These are phyloP conservation scores for Toxotes chatareus DNA, from an alignment of 2,113 vertebrate genomes.

Conservation along the genomic window DNA sequence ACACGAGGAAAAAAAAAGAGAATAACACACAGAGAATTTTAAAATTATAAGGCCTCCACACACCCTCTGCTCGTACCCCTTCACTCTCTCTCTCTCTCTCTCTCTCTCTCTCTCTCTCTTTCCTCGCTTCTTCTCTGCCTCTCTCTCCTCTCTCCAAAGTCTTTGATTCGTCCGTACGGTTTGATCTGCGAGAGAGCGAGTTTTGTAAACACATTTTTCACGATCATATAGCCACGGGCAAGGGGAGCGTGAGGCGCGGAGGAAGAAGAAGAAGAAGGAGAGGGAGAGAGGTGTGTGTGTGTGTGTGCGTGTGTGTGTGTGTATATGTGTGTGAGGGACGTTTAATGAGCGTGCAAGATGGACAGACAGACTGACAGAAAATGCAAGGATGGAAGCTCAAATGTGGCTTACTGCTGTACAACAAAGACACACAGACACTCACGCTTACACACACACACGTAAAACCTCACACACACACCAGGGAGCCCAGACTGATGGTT, in stretches of 20 bases:
- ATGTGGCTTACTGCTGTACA: slow-evolving; percentile 60
- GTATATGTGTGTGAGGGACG: slow-evolving; percentile 64
- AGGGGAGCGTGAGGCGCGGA: slow-evolving; percentile 84
- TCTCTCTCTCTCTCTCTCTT: slow-evolving; percentile 56
- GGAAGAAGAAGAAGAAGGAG: slow-evolving; percentile 78
- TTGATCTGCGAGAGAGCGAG: slow-evolving; percentile 89
- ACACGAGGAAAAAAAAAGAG: slow-evolving; percentile 45
- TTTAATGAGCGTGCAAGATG: slow-evolving; percentile 84
- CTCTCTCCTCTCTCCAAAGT: slow-evolving; percentile 80
- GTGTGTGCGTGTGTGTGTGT: slow-evolving; percentile 34
- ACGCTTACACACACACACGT: neutral
- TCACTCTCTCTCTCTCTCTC: slow-evolving; percentile 51
- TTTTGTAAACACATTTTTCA: slow-evolving; percentile 91
- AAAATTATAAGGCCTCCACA: slow-evolving; percentile 82
- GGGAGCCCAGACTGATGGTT: slow-evolving; percentile 65
- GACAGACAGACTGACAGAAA: slow-evolving; percentile 82
- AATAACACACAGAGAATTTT: slow-evolving; percentile 80
- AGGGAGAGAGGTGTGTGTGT: slow-evolving; percentile 19
- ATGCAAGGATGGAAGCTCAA: slow-evolving; percentile 71
- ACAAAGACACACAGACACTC: slow-evolving; percentile 40
- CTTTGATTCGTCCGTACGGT: slow-evolving; percentile 87
- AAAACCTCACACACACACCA: slow-evolving; percentile 29
- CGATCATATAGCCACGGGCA: slow-evolving; percentile 89
- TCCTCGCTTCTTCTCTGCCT: slow-evolving; percentile 69
- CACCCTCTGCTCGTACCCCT: slow-evolving; percentile 67